These are phyloP conservation scores for Papilio dardanus DNA, from an alignment of 1,140 invertebrate species.

Conservation along the genomic window DNA sequence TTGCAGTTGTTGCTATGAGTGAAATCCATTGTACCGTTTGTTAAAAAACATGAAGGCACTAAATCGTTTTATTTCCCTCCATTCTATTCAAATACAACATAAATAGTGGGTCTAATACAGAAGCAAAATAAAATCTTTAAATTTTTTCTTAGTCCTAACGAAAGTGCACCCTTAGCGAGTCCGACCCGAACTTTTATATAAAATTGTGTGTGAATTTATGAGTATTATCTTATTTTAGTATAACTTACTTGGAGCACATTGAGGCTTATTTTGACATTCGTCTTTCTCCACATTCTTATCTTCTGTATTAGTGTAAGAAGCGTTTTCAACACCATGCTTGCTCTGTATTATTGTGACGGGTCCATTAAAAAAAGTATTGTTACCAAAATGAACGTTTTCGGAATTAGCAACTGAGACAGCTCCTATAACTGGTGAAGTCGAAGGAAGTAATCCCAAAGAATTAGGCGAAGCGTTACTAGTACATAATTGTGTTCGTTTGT, in stretches of 20 bases:
- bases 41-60: too few species aligned
- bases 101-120: too few species aligned
- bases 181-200: too few species aligned
- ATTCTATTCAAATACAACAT: too few species aligned
- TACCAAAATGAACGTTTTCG: conserved; percentile 71
- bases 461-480: conserved; percentile 43
- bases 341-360: conserved; percentile 68
- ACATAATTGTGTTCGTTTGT: conserved; percentile 47
- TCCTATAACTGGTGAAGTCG: conserved; percentile 52
- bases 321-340: conserved; percentile 65
- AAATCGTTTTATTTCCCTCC: too few species aligned
- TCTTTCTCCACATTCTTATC: conserved; percentile 45
- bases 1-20: too few species aligned
- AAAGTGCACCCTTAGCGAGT: too few species aligned
- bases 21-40: too few species aligned
- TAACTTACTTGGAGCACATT: conserved; percentile 47
- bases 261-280: conserved; percentile 35
- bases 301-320: conserved; percentile 57
- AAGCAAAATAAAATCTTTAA: too few species aligned
- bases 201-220: too few species aligned
- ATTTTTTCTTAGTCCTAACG: too few species aligned
- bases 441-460: conserved; percentile 48
- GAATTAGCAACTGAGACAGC: conserved; percentile 61
- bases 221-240: conserved; percentile 2
- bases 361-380: conserved; percentile 74